Evolutionary conservation across 2,888 invertebrate genomes (phyloP), one percentile per base, ranked within the genome.

Genomic region (Tromatobia lineatoria): DNA sequence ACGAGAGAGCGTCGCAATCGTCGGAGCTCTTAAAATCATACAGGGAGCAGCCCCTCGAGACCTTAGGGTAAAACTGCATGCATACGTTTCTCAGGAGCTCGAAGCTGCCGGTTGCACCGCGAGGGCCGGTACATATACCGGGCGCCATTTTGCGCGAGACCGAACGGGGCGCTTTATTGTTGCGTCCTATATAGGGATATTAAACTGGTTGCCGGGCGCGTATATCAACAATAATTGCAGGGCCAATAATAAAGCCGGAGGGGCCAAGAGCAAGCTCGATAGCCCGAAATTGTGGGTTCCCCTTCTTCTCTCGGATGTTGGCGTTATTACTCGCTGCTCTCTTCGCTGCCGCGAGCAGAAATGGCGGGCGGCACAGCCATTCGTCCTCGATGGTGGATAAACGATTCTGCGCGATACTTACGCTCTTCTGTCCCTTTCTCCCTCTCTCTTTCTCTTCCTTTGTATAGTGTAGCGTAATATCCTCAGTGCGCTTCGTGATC

Each of bases 231-330:
- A 92, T 93, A 93, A 93, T 93, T 93, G 92, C 91, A 91, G 92
- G 91, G 91, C 93, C 93, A 93, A 93, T 93, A 93, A 93, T 93
- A 93, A 93, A 93, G 91, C 91, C 92, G 88, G 90, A 93, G 92
- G 92, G 92, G 91, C 91, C 90, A 29, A 34, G 61, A 77, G 79
- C 74, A 79, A 71, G 87, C 92, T 93, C 93, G 93, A 93, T 93
- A 93, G 93, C 93, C 93, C 93, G 91, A 93, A 93, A 93, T 93
- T 93, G 92, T 91, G 77, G 93, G 93, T 93, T 93, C 93, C 92
- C 93, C 93, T 91, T 86, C 67, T 20, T 20, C 20, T 29, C 54
- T 42, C 34, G 76, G 78, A 84, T 86, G 82, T 86, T 85, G 86
- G 86, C 87, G 79, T 88, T 87, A 83, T 85, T 86, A 83, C 86